phyloP scores from a whole-genome alignment of 2,113 vertebrate genomes.

The Taurulus bubalis region DNA sequence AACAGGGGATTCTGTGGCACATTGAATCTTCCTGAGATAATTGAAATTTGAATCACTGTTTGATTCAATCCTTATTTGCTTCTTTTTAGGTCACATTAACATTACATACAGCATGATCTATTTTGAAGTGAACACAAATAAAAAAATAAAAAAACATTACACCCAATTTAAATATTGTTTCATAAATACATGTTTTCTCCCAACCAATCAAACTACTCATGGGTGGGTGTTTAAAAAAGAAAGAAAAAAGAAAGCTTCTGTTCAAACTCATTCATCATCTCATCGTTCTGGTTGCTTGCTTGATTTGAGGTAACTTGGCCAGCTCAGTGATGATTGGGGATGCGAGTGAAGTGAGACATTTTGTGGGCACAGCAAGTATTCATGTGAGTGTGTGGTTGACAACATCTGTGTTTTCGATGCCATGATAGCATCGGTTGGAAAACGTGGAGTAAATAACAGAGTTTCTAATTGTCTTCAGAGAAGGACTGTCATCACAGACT shows the following conservation, averaged over 20 bases:
- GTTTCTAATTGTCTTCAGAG: neutral
- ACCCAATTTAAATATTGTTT: neutral
- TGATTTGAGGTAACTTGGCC: neutral
- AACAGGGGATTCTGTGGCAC: neutral
- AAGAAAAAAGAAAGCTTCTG: neutral
- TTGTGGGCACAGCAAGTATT: neutral
- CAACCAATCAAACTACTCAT: neutral
- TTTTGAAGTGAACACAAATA: neutral
- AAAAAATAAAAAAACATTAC: neutral
- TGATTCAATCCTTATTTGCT: neutral
- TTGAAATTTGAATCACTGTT: neutral
- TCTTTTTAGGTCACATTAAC: neutral
- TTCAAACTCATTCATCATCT: neutral
- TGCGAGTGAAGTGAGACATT: conserved; percentile 3
- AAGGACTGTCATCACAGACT: conserved; percentile 11
- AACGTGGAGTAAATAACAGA: conserved; percentile 10
- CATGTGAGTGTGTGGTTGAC: neutral
- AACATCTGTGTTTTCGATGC: conserved; percentile 25
- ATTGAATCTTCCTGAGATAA: neutral
- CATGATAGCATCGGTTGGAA: neutral
- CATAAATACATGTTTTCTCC: neutral
- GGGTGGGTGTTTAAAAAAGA: neutral
- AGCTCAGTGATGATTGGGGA: conserved; percentile 7
- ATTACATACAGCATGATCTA: neutral
- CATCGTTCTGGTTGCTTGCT: neutral